A percentile compares a stretch with the other conserved stretches of the same genome.
These are phyloP conservation scores for Pocota personata DNA, from an alignment of 2,888 invertebrate species.

Conservation along the genomic window DNA sequence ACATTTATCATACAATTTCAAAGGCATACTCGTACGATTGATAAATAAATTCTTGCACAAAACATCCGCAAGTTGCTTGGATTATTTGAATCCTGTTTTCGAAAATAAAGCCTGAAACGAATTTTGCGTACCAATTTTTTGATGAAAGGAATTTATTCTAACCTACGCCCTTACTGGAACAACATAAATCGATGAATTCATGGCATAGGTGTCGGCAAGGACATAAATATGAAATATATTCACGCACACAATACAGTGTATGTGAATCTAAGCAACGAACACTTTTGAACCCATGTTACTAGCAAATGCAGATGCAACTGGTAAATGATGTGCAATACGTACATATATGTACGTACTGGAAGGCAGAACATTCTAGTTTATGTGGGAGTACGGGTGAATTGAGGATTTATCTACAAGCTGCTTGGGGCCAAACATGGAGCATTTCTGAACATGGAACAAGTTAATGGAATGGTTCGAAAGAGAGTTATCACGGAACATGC, in stretches of 20 bases:
- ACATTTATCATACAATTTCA: too few species aligned
- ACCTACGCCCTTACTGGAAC: not conserved
- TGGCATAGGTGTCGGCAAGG: slow-evolving; percentile 22
- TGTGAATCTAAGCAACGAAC: slow-evolving; percentile 7
- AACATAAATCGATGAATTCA: slow-evolving; percentile 15
- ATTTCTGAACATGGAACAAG: not conserved
- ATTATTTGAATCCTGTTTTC: not conserved
- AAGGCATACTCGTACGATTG: too few species aligned
- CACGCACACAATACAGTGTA: slow-evolving; percentile 14
- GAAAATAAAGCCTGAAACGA: not conserved
- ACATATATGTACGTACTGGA: not conserved
- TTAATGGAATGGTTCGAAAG: too few species aligned
- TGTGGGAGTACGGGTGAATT: not conserved
- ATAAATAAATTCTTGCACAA: too few species aligned
- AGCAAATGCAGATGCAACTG: slow-evolving; percentile 42
- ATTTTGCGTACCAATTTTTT: too few species aligned
- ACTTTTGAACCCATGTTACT: slow-evolving; percentile 4
- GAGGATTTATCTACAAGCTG: slow-evolving; percentile 6
- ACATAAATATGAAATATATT: slow-evolving; percentile 30
- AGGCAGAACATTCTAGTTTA: slow-evolving; percentile 3
- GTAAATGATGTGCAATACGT: slow-evolving; percentile 27
- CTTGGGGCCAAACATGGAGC: not conserved
- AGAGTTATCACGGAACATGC: not conserved
- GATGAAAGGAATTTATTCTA: not conserved
- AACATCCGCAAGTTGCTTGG: too few species aligned